phyloP scores from a whole-genome alignment of 2,888 invertebrate species.

The Stratiomys singularior region DNA sequence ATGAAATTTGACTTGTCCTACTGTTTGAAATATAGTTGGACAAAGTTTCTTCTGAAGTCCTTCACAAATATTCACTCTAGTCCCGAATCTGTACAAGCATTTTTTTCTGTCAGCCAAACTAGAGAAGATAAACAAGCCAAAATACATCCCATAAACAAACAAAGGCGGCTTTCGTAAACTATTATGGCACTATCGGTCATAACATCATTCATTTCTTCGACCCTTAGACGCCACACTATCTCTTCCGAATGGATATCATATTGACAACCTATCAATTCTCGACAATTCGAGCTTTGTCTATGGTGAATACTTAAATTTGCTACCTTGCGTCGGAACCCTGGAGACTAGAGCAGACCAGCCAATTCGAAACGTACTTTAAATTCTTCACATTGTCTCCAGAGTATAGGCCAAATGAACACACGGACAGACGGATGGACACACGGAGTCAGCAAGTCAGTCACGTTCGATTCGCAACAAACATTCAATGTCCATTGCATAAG shows the following conservation, averaged over 20 bases:
- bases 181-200: background rate
- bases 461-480: background rate
- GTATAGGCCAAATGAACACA: background rate
- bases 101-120: background rate
- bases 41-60: no score
- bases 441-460: constrained; percentile 20
- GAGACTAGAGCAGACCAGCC: background rate
- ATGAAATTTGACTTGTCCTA: no score
- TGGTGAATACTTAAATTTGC: background rate
- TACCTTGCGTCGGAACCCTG: background rate
- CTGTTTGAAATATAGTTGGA: no score
- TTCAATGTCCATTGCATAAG: constrained; percentile 18
- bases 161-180: background rate
- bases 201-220: background rate
- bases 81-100: no score
- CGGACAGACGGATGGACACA: no score
- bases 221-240: constrained; percentile 12
- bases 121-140: background rate
- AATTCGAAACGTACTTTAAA: constrained; percentile 5
- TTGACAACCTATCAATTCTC: constrained; percentile 21
- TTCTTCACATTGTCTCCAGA: constrained; percentile 25
- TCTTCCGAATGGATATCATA: background rate
- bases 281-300: background rate
- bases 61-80: no score
- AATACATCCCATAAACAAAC: background rate